Evolutionary conservation across 2,888 invertebrate species (phyloP), one percentile per base, ranked within the genome.

Genomic region (Hanleya hanleyi): DNA sequence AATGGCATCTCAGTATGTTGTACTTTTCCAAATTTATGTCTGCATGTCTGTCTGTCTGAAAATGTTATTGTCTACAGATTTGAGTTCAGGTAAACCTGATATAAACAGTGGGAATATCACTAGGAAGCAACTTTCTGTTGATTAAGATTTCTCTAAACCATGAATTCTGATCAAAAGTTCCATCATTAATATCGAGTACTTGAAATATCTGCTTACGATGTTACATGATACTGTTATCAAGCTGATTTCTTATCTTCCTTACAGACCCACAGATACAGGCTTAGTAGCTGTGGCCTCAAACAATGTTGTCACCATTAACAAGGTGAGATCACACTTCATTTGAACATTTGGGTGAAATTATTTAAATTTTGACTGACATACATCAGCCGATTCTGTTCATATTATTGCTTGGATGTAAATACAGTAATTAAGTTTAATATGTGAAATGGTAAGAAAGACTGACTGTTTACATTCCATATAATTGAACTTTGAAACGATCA

Each of bases 251-350:
- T 36, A 5, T 65, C 37, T 33, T 57, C 68, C 62, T 81, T 84
- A 38, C 82, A 92, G 92, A 76, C 95, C 97, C 0, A 94, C 95
- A 69, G 99, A 99, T 91, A 93, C 94, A 70, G 96, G 96, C 0
- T 91, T 98, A 12, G 93, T 95, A 9, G 98, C 98, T 15, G 96
- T 98, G 3, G 96, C 97, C 0, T 96, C 96, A 88, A 99, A 98
- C 91, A 99, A 99, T 90, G 93, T 96, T 18, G 95, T 97, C 4
- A 95, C 96, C 36, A 94, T 98, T 33, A 98, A 98, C 88, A 95
- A 96, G 85, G 89, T 89, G 70, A 69, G 82, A 51, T n/a, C 15
- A 41, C 29, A 61, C 33, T 47, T 70, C n/a, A n/a, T n/a, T n/a
- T n/a, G n/a, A n/a, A n/a, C n/a, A n/a, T n/a, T n/a, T n/a, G n/a